Percentiles rank a stretch among this genome's conserved stretches.
These are phyloP conservation scores for Abrostola triplasia DNA, from an alignment of 2,888 invertebrate genomes.

Conservation along the genomic window DNA sequence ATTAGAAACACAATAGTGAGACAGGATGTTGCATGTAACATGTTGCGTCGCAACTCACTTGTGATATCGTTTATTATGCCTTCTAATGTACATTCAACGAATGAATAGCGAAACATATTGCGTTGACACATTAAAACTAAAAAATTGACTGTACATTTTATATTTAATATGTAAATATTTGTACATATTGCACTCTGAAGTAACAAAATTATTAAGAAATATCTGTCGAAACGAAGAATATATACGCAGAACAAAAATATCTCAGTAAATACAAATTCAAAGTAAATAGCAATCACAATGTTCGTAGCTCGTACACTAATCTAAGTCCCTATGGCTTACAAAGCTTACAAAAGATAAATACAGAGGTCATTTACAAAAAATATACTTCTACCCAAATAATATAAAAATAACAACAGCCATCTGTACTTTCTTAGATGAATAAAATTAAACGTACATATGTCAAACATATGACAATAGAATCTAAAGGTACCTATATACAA, in stretches of 20 bases:
- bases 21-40: slow-evolving; percentile 60
- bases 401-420: slow-evolving; percentile 89
- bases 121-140: slow-evolving; percentile 87
- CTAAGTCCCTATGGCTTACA: slow-evolving; percentile 87
- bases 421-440: slow-evolving; percentile 89
- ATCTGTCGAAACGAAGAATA: slow-evolving; percentile 84
- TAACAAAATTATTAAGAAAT: slow-evolving; percentile 86
- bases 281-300: slow-evolving; percentile 85
- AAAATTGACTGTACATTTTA: slow-evolving; percentile 87
- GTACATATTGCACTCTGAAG: slow-evolving; percentile 92
- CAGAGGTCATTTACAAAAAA: slow-evolving; percentile 88
- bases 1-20: slow-evolving; percentile 84
- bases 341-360: slow-evolving; percentile 87
- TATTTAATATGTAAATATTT: slow-evolving; percentile 90
- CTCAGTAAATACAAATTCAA: slow-evolving; percentile 81
- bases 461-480: slow-evolving; percentile 88
- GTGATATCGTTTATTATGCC: slow-evolving; percentile 86
- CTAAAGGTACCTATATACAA: slow-evolving; percentile 86
- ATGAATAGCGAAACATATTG: slow-evolving; percentile 82
- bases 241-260: slow-evolving; percentile 80
- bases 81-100: slow-evolving; percentile 84
- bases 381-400: slow-evolving; percentile 88
- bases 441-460: slow-evolving; percentile 87
- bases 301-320: slow-evolving; percentile 85
- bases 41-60: slow-evolving; percentile 71